Evolutionary conservation across 2,113 vertebrate genomes (phyloP), one percentile per base, ranked within the genome.

Genomic region (Apistogramma diplotaenia): DNA sequence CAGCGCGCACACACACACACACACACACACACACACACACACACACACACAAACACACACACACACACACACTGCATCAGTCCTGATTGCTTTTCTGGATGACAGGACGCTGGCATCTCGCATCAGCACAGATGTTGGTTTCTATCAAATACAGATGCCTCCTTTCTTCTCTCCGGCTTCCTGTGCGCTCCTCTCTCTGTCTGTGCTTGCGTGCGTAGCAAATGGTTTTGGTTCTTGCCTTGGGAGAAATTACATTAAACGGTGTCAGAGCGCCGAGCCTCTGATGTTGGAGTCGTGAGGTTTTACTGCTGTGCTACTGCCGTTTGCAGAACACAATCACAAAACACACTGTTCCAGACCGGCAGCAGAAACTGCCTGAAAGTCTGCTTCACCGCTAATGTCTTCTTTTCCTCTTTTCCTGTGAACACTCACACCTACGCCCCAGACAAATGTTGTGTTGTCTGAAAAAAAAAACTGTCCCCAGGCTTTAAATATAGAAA

Each of bases 311-410:
- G 56, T 35, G 78, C 58, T 25, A 4, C 57, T 31, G 55, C 65
- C 23, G 31, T 23, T 81, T 16, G 1, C 37, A 76, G 37, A 72
- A 37, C 46, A 77, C 13, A 56, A 12, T 65, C 29, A n/a, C 16
- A 23, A 82, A 54, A 77, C 70, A 86, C 65, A 61, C 23, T 60
- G 33, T 51, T 80, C 61, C 77, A 61, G 74, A 77, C 35, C 19
- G 1, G 67, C 57, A 79, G 51, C 35, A 71, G 35, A 29, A 61
- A 72, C 55, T 54, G 59, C 19, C 61, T 65, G 15, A 43, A 65
- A 65, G 61, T 65, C 37, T 46, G 37, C 15, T 27, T 70, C 19
- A 6, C 4, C 8, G 27, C 29, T 31, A 27, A 74, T 56, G 29
- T 21, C 67, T 35, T 67, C 61, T 46, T 27, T 35, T 62, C 59